A percentile compares a stretch with the other conserved stretches of the same genome.
Evolutionary conservation across 1,140 invertebrate species (phyloP).

Genomic region (Atta colombica): DNA sequence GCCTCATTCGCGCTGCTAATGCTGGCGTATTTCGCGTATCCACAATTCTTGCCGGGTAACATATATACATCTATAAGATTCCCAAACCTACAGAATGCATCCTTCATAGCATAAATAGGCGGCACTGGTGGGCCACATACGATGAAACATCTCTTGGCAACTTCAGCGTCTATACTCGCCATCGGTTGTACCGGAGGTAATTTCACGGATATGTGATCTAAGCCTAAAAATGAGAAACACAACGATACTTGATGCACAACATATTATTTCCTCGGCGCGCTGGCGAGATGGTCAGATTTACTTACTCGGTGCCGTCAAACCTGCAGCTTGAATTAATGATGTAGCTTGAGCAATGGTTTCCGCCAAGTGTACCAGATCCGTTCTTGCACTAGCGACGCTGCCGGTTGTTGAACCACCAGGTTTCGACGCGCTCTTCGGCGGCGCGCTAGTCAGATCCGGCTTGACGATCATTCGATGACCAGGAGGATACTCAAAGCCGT

Average conservation of each 20-base stretch:
- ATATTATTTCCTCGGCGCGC: background rate
- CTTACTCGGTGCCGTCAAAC: constrained; percentile 87
- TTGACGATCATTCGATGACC: constrained; percentile 93
- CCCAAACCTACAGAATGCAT: constrained; percentile 97
- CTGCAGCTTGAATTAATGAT: constrained; percentile 90
- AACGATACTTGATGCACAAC: background rate
- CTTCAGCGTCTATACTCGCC: constrained; percentile 90
- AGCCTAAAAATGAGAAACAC: constrained; percentile 73
- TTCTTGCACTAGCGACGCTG: constrained; percentile 78
- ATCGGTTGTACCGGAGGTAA: constrained; percentile 92
- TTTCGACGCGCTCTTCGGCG: constrained; percentile 80
- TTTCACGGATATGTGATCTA: constrained; percentile 88
- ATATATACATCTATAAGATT: constrained; percentile 96
- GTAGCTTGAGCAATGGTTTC: constrained; percentile 91
- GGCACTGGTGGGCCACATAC: constrained; percentile 94
- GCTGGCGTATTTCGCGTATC: constrained; percentile 95
- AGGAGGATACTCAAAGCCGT: constrained; percentile 95
- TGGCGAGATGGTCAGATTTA: constrained; percentile 56
- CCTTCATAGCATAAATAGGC: constrained; percentile 92
- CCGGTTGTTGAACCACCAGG: constrained; percentile 77
- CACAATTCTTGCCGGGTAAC: constrained; percentile 95
- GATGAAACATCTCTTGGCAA: constrained; percentile 91
- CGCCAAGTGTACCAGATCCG: constrained; percentile 89
- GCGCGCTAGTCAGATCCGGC: constrained; percentile 86
- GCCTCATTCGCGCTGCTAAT: constrained; percentile 93